Base-by-base conservation (phyloP, 2,888 invertebrate species). In the Catocala nupta region DNA sequence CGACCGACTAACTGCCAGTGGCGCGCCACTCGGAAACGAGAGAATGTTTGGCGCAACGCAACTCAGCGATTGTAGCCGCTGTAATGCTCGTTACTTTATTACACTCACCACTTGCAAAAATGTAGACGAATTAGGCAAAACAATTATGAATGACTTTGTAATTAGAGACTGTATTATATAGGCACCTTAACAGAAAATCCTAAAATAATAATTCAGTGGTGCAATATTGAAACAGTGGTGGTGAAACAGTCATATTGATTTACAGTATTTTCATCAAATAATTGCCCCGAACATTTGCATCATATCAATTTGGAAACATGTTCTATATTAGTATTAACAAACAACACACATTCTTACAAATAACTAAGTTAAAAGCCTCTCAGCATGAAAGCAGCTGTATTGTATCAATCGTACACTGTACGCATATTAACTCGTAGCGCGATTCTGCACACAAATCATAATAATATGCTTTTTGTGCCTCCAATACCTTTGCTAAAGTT, bases 31-130 rank as follows among this genome's bases (percentile, higher is more conserved):
- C 64, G 71, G 70, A 65, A 67, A 59, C 63, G 67, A 77, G 77
- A 77, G 77, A 77, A 77, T 79, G 77, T 77, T 61, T 77, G 63
- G 60, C 66, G 56, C 63, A 68, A 66, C 62, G 55, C 63, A 71
- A 79, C 58, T 66, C 47, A 77, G 80, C 77, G 57, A 68, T 63
- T 77, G 62, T 73, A 77, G 66, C 71, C 49, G 77, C 79, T 70
- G 63, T 53, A 67, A 69, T 69, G 55, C 55, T 63, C 55, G 36
- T 44, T 33, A 52, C 45, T 58, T 55, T 63, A 68, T 56, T 64
- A 48, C 45, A 65, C 12, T 42, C 10, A 47, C 63, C 63, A 44
- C 58, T 64, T 55, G 25, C 52, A 61, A 70, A 70, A 67, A 62
- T 67, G 9, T 51, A 8, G 13, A 43, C 39, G 33, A 67, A 58